Base-by-base conservation (phyloP, 92 coral and sea anemone genomes). In the Chrysogorgia sp. region DNA sequence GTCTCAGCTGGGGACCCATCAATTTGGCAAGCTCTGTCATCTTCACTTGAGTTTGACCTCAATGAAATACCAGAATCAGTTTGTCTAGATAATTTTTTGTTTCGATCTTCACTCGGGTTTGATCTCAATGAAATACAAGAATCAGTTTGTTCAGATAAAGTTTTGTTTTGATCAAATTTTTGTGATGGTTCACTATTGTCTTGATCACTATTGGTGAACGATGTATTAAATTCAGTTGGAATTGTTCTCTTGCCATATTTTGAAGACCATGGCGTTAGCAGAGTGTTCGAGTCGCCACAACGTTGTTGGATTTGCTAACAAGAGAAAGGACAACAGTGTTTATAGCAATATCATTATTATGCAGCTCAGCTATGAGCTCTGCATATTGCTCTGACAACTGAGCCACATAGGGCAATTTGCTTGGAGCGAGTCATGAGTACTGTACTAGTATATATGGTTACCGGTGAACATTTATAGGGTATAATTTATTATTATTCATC, bases 271-370 rank as follows among this genome's bases (percentile, higher is more conserved):
- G 28, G 33, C 3, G 79, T 64, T 30, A 72, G 23, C 66, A 30
- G 30, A 41, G 55, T n/a, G 17, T 26, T 72, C 0, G 79, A 24
- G 7, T 72, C 79, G 3, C 64, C 79, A 56, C 79, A 53, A 26
- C 79, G 58, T 23, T 31, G 65, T 35, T 72, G 79, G 23, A 72
- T 72, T 72, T 72, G 79, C 79, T 72, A 23, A 52, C 22, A 52
- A 23, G 26, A 23, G 6, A 5, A 7, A 52, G 59, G 20, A 52
- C 17, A 17, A 17, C 59, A 17, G 17, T 17, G 17, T 17, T 52
- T 52, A 52, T 3, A 5, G 26, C 21, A 3, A 3, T 52, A 23
- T 6, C 43, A 37, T 4, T 4, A 37, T 37, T 37, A 4, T 37
- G 12, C 6, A 52, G 8, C 8, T 52, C 59, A 17, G 7, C 12